Evolutionary conservation across 2,113 vertebrate species (phyloP).

Genomic region (Myotis lucifugus): DNA sequence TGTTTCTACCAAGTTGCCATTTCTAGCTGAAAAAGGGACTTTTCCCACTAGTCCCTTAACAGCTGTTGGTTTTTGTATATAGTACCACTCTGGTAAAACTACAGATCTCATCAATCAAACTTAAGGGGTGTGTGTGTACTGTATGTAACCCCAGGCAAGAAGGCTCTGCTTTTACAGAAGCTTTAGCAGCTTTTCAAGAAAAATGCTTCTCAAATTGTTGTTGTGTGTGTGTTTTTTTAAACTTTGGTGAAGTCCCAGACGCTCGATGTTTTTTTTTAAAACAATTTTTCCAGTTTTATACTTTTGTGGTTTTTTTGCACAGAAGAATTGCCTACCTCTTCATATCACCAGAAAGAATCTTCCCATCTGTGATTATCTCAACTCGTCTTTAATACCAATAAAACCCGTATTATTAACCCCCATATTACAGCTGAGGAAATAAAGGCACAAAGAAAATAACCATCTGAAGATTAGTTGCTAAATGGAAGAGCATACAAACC

Average conservation of each 20-base stretch:
- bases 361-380: background rate
- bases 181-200: background rate
- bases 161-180: background rate
- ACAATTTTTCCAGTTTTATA: background rate
- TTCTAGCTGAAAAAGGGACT: conserved; percentile 6
- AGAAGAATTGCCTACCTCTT: background rate
- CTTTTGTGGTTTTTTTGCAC: background rate
- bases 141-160: background rate
- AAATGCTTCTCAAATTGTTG: background rate
- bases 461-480: conserved; percentile 25
- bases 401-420: background rate
- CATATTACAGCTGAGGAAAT: background rate
- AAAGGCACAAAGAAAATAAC: background rate
- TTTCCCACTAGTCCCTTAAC: background rate
- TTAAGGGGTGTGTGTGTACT: background rate
- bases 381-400: conserved; percentile 10
- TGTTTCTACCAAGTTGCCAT: background rate
- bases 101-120: background rate
- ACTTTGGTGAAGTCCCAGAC: conserved; percentile 19
- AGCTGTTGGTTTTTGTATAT: background rate
- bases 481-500: background rate
- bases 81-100: background rate
- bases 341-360: background rate
- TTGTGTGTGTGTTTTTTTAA: background rate
- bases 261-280: background rate